Evolutionary conservation across 2,113 vertebrate species (phyloP), one percentile per base, ranked within the genome.

Genomic region (Microtus montanus): DNA sequence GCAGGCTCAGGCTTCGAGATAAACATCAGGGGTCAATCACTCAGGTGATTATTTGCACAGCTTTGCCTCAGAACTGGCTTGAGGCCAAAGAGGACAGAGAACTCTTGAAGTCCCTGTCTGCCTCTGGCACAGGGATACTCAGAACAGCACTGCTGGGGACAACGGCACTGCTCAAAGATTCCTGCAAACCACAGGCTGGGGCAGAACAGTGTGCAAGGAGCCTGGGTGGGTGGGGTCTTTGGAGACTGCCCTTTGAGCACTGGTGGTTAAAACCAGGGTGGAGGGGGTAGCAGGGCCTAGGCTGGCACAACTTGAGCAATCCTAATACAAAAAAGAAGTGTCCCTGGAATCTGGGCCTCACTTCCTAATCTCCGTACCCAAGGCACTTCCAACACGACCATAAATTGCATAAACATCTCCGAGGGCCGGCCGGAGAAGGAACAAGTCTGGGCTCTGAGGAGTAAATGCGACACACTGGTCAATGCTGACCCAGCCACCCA

Each of bases 381-480:
- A 77, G 35, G 5, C 5, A 7, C 17, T 28, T 58, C 2, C 28
- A 3, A 86, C 44, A 3, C 38, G 38, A 54, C 2, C 74, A 85
- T 47, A 52, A 73, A 79, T 78, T 26, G 52, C 24, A 26, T 3
- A 38, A 14, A 9, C 20, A 63, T 26, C 44, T 70, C 52, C 35
- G 44, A 78, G 9, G 9, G 79, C 49, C 66, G 26, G 24, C 24
- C 41, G 38, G 4, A 4, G 28, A 64, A 14, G 22, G 4, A 30
- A 6, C 1, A 30, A 70, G 95, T 58, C 54, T 63, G 22, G 82
- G 52, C 30, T 82, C 89, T 75, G 44, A 64, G 92, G 41, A 52
- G 22, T 9, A 35, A 70, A 20, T 1, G 15, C 4, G 4, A 30
- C 0, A 1, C 3, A 1, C 24, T 22, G 19, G 54, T n/a, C 22